Base-by-base conservation (phyloP, 2,113 vertebrate genomes). In the Ctenomys sociabilis region DNA sequence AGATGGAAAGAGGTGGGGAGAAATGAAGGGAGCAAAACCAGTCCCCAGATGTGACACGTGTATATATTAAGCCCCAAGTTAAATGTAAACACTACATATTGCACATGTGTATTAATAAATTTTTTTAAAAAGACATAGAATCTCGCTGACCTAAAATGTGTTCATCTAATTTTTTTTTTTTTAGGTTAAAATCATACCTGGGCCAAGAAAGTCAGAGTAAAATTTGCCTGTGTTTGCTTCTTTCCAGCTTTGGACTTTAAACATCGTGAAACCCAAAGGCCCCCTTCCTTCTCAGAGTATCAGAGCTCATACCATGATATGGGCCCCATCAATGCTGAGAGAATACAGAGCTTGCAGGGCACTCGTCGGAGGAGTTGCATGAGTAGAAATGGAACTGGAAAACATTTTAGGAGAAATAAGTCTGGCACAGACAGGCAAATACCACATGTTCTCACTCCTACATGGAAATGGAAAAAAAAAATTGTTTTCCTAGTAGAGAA, bases 181-280 rank as follows among this genome's bases (percentile, higher is more conserved):
- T 83, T 7, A 95, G 3, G 26, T 13, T 92, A 85, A 85, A 86
- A 32, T 54, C 43, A 84, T 80, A 37, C 32, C 66, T 88, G 12
- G 22, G 13, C 16, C 77, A 68, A 32, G 9, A 13, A 85, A 64
- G 0, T 26, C 43, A 68, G 81, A 75, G 12, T 17, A 59, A 93
- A 85, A 43, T 21, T 19, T 10, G 2, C 10, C 3, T 45, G 85
- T 61, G 49, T 57, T 70, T 85, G 68, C 8, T 61, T 85, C 70
- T 87, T 83, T 17, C 22, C 64, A 59, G 5, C 63, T 24, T 66
- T 57, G 30, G 35, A 37, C 54, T 90, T 85, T 81, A n/a, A 83
- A 22, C 70, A 45, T 81, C 72, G 21, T 43, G 16, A 63, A 85
- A 93, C 45, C 28, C 61, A 52, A 59, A 40, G n/a, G 3, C 22